Evolutionary conservation across 1,140 invertebrate genomes (phyloP), one percentile per base, ranked within the genome.

Genomic region (Rhagoletis zephyria): DNA sequence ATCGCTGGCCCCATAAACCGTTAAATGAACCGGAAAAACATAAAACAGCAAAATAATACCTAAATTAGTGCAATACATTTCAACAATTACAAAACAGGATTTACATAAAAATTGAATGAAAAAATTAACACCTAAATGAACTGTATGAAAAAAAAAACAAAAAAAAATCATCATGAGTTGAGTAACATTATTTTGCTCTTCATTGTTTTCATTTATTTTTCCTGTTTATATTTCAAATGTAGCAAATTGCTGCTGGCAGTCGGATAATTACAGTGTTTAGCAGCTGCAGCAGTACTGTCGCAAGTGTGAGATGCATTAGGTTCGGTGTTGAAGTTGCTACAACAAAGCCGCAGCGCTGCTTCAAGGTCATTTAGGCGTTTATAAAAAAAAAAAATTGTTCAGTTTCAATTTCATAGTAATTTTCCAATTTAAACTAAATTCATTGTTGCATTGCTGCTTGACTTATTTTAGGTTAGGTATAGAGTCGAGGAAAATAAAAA

Each of bases 41-140:
- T 3, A 74, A 74, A 48, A 74, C 7, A 12, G 12, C 12, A 7
- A 74, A 74, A 74, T 74, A 40, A 48, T 45, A 74, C 12, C 4
- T 45, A 74, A 74, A 74, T 10, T 74, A 74, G 67, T 74, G 67
- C 67, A 74, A 45, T 45, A 74, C 40, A 74, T 74, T 48, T 48
- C 12, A 74, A 42, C 67, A 74, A 74, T 74, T 74, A 74, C 67
- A 48, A 48, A 56, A 74, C 45, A 74, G 67, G 16, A 42, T 45
- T 74, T 42, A 74, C 42, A 42, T 4, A 42, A 67, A 67, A 67
- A 2, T 67, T 40, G 42, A 42, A 42, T 6, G 19, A 30, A 42
- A 67, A 67, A 42, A 42, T 42, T 30, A 2, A 14, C 64, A 67
- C 19, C 4, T 19, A 1, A 42, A 3, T 40, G 19, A 67, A 67